phyloP scores from a whole-genome alignment of 64 coral and sea anemone species.

The Montipora foliosa region DNA sequence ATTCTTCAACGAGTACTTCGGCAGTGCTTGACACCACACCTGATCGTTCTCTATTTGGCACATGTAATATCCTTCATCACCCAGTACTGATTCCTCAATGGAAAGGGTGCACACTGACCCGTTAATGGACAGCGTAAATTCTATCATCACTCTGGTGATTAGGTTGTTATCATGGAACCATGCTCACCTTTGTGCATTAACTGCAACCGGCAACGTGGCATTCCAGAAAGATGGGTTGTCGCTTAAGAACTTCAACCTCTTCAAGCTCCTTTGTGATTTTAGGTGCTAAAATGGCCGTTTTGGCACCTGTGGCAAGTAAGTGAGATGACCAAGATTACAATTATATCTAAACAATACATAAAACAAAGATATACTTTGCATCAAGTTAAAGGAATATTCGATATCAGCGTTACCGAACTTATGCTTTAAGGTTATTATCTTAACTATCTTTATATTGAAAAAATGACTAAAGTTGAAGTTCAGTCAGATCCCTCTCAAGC shows the following conservation, averaged over 20 bases:
- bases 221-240: slow-evolving; percentile 64
- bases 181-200: slow-evolving; percentile 66
- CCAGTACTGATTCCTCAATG: slow-evolving; percentile 67
- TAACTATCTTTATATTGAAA: no score
- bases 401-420: no score
- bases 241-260: slow-evolving; percentile 81
- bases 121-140: slow-evolving; percentile 61
- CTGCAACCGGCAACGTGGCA: slow-evolving; percentile 67
- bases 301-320: slow-evolving; percentile 22
- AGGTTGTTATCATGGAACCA: slow-evolving; percentile 84
- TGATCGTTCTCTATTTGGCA: slow-evolving; percentile 82
- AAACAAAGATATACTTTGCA: no score
- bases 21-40: slow-evolving; percentile 58
- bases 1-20: slow-evolving; percentile 87
- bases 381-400: no score
- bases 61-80: slow-evolving; percentile 86
- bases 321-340: background rate
- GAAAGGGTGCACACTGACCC: slow-evolving; percentile 66
- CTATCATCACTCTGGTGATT: slow-evolving; percentile 65
- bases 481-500: no score
- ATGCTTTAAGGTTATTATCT: no score
- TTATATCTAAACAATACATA: no score
- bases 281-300: background rate
- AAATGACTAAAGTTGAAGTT: no score
- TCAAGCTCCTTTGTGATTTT: slow-evolving; percentile 66